phyloP scores from a whole-genome alignment of 2,113 vertebrate species.

The Sitta europaea region DNA sequence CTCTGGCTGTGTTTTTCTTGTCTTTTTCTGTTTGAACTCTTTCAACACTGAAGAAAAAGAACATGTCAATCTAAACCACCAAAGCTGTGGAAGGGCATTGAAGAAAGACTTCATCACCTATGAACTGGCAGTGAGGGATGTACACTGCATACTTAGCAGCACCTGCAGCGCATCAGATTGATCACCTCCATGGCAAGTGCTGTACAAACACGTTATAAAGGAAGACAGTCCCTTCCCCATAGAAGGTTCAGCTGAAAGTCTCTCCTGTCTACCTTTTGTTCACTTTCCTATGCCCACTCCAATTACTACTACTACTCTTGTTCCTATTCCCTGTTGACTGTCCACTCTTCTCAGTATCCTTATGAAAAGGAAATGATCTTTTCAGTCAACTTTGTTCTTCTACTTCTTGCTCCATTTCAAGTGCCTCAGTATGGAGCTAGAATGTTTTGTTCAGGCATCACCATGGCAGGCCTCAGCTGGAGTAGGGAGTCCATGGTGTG shows the following conservation, averaged over 20 bases:
- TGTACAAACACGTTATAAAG: neutral
- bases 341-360: neutral
- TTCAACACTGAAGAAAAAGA: neutral
- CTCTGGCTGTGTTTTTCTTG: neutral
- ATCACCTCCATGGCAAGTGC: neutral
- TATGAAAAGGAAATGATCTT: neutral
- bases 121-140: neutral
- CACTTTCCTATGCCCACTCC: neutral
- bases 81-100: neutral
- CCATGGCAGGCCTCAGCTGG: neutral
- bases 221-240: neutral
- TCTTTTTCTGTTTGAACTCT: neutral
- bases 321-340: neutral
- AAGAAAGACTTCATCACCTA: neutral
- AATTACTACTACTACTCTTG: neutral
- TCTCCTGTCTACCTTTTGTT: neutral
- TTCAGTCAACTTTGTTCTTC: neutral
- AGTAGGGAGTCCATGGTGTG: neutral
- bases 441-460: neutral
- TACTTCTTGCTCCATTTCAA: neutral
- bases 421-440: neutral
- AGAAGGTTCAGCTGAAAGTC: neutral
- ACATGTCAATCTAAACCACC: neutral
- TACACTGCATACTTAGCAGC: neutral
- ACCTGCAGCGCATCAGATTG: neutral